These are phyloP conservation scores for Drosophila atripex DNA, from an alignment of 2,888 invertebrate species.

Conservation along the genomic window DNA sequence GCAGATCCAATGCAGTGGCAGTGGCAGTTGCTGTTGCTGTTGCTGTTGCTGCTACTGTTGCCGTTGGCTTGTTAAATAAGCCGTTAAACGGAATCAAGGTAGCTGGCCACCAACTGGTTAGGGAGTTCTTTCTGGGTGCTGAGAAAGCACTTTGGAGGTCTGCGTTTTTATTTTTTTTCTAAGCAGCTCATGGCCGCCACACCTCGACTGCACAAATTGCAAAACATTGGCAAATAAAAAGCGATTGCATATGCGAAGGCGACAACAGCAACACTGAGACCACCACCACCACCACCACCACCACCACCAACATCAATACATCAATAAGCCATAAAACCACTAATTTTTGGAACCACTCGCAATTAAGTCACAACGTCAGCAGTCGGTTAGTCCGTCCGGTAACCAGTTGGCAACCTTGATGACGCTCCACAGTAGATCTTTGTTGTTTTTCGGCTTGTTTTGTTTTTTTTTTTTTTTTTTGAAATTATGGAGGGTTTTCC, in stretches of 20 bases:
- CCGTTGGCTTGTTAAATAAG: conserved; percentile 41
- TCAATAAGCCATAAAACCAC: conserved; percentile 58
- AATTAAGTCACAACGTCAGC: conserved; percentile 68
- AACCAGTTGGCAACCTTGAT: conserved; percentile 76
- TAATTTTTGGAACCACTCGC: conserved; percentile 61
- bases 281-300: conserved; percentile 25
- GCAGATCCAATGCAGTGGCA: no score
- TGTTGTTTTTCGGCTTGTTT: conserved; percentile 55
- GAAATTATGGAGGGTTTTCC: conserved; percentile 50
- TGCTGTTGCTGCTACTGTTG: conserved; percentile 18
- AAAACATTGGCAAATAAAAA: conserved; percentile 69
- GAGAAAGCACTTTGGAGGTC: conserved; percentile 48
- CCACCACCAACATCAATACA: conserved; percentile 37
- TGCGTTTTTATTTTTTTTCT: conserved; percentile 16
- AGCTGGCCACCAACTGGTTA: conserved; percentile 8
- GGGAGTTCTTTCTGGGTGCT: conserved; percentile 51
- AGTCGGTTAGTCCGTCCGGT: conserved; percentile 34
- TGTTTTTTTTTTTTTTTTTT: conserved; percentile 49
- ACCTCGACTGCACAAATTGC: conserved; percentile 66
- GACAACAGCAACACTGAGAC: not conserved
- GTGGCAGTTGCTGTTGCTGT: conserved; percentile 8
- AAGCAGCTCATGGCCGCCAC: conserved; percentile 62
- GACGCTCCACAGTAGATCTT: conserved; percentile 25
- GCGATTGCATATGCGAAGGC: conserved; percentile 48
- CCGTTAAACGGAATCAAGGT: conserved; percentile 57